Conservation (phyloP, 2,797 vertebrate genomes). For the Onychomys arenicola region DNA sequence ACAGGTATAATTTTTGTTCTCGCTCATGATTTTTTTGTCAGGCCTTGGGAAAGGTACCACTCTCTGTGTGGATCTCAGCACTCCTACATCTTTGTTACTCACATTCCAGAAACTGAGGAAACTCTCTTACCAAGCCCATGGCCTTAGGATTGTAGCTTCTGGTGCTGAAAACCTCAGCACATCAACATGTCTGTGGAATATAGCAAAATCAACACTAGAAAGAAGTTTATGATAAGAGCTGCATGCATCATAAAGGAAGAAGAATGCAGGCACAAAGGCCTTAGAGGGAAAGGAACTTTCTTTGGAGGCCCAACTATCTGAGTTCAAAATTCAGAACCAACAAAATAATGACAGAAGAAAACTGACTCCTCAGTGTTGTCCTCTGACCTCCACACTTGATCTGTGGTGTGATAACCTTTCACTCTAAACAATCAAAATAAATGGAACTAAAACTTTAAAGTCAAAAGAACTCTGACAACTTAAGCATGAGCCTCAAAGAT, state of each 20-base stretch:
- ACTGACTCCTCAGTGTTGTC: rapidly evolving
- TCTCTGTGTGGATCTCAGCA: neutral
- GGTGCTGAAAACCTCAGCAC: neutral
- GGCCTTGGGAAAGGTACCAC: neutral
- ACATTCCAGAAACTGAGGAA: neutral
- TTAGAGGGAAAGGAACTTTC: neutral
- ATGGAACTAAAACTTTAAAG: neutral
- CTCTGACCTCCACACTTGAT: neutral
- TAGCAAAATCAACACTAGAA: neutral
- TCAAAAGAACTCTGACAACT: neutral
- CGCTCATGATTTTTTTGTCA: neutral
- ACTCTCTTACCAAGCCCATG: no score
- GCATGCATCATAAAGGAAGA: neutral
- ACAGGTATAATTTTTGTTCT: neutral
- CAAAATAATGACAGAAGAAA: neutral
- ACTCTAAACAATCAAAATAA: neutral
- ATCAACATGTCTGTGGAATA: neutral
- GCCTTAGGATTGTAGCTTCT: neutral
- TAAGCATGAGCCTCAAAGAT: neutral
- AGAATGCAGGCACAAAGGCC: neutral
- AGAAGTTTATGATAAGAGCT: neutral
- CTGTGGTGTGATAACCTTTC: no score
- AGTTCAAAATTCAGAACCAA: neutral
- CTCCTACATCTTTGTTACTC: no score
- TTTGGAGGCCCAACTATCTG: neutral